Base-by-base conservation (phyloP, 2,113 vertebrate species). In the Paracanthobrama guichenoti region DNA sequence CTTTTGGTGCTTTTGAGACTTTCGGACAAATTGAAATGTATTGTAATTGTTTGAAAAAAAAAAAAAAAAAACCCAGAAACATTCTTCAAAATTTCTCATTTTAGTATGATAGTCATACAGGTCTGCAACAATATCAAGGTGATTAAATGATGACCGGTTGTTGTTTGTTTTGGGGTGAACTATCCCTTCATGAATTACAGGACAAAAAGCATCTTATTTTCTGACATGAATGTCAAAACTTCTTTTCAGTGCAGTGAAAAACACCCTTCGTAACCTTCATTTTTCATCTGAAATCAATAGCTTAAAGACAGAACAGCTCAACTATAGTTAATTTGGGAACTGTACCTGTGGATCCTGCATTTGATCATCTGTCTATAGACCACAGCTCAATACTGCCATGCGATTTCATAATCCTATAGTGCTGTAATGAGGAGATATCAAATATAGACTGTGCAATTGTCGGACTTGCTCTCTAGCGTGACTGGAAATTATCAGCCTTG, bases 371-470 rank as follows among this genome's bases (percentile, higher is more conserved):
- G 50, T 75, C 73, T 75, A 26, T 53, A 53, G 26, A 75, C 24
- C 16, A 2, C 14, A 48, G 73, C 73, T 75, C 73, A 53, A 79
- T 42, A 79, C 10, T 62, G 11, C 22, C 55, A 39, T 1, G 35
- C 76, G 44, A 62, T 79, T 79, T 79, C 57, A 62, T 79, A 62
- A 79, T 79, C 57, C 76, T 42, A 24, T 44, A 62, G 35, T 26
- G 55, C 55, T 79, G 55, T 60, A 79, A 79, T 79, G 76, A 79
- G 55, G 39, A 60, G 76, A 60, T 60, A 42, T 60, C 55, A 42
- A 79, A 79, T 60, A 79, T 60, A 79, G 46, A 26, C 14, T 1
- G 53, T 24, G 76, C 3, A 3, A 60, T 60, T 57, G 55, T 16
- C 20, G 44, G 31, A 13, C 26, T 35, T 46, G 22, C 64, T 72